Evolutionary conservation across 2,113 vertebrate species (phyloP).

Genomic region (Ophthalmotilapia sp.): DNA sequence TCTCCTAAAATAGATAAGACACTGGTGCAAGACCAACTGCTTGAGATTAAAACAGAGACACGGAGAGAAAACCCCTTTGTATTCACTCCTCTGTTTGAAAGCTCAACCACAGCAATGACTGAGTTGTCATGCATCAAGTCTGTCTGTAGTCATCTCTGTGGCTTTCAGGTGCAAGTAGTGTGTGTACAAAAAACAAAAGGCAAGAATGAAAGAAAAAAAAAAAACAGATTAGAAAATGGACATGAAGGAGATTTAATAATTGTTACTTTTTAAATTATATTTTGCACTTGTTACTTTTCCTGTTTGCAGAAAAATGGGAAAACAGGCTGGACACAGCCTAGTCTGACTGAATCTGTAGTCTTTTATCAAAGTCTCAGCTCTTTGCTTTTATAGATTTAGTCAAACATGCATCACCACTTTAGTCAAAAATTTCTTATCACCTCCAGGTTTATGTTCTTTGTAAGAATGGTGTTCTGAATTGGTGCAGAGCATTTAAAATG

Average conservation of each 20-base stretch:
- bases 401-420: rapidly evolving
- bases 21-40: not conserved
- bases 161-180: not conserved
- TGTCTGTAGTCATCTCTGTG: not conserved
- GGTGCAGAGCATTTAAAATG: not conserved
- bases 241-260: not conserved
- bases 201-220: rapidly evolving
- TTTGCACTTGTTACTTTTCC: not conserved
- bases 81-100: not conserved
- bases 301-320: not conserved
- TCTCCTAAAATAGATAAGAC: not conserved
- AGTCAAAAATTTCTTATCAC: rapidly evolving
- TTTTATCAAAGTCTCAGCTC: not conserved
- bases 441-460: rapidly evolving
- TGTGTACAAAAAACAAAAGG: not conserved
- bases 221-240: not conserved
- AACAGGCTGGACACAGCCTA: rapidly evolving
- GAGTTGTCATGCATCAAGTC: not conserved
- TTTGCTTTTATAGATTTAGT: not conserved
- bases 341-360: not conserved
- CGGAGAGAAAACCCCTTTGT: not conserved
- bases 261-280: not conserved
- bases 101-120: not conserved
- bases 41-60: not conserved
- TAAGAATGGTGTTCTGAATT: not conserved